Base-by-base conservation (phyloP, 2,888 invertebrate genomes). In the Acronicta leporina region DNA sequence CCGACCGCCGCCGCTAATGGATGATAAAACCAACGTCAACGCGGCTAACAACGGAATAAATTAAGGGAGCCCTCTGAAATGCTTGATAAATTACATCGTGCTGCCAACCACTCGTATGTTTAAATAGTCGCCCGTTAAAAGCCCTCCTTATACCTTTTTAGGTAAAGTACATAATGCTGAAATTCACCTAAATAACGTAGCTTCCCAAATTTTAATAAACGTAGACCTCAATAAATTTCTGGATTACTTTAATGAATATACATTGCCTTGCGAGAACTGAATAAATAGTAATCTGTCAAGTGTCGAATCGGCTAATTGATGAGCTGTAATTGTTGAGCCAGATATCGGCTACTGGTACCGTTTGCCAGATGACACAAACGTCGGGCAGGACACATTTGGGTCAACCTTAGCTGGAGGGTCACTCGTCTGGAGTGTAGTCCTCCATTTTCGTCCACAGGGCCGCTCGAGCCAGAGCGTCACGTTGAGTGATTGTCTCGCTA, bases 401-500 rank as follows among this genome's bases (percentile, higher is more conserved):
- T 86, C 85, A 82, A 77, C 79, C 77, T 80, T 69, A 73, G 71
- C 67, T 80, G 55, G 70, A 85, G 81, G 82, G 85, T 81, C 89
- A 84, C 88, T 91, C 82, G 79, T 82, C 79, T 86, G 76, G 74
- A 88, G 89, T 82, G 84, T 80, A 79, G 85, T 87, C 83, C 87
- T 85, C 86, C 82, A 88, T 88, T 91, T 92, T 88, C 88, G 87
- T 86, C 76, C 82, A 77, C 77, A 78, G 82, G 80, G 78, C 73
- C 76, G 81, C 79, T 84, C 79, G 79, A 75, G 80, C 81, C 79
- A 75, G 79, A 83, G 81, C 84, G 87, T 86, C 87, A 83, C 83
- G 75, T 84, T 87, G 91, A 92, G 85, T 87, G 90, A 93, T 93
- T 92, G 89, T 90, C 83, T 83, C 86, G 83, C 87, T 91, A 91